phyloP scores from a whole-genome alignment of 1,140 invertebrate genomes.

The Zaprionus kolodkinae region DNA sequence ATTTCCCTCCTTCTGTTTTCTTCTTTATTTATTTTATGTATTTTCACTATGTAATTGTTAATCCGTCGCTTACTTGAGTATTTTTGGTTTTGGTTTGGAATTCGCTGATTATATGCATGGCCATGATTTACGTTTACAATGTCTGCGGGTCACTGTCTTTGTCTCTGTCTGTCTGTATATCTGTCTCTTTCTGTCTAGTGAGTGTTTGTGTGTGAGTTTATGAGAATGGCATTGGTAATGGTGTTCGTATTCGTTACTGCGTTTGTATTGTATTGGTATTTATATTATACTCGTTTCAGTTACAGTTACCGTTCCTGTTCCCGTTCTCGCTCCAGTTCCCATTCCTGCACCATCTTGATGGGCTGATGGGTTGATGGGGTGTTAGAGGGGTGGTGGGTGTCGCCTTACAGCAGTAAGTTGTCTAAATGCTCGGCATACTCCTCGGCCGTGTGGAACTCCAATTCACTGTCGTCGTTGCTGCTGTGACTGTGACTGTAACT shows the following conservation, averaged over 20 bases:
- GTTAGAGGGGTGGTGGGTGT: neutral
- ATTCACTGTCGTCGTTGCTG: constrained; percentile 45
- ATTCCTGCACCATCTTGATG: neutral
- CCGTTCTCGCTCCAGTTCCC: constrained; percentile 8
- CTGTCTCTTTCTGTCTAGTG: constrained; percentile 26
- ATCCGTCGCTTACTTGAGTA: constrained; percentile 72
- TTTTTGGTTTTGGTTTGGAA: constrained; percentile 71
- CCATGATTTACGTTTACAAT: constrained; percentile 80
- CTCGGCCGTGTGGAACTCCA: constrained; percentile 73
- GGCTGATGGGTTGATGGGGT: neutral
- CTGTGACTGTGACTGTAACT: constrained; percentile 35
- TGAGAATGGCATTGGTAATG: constrained; percentile 47
- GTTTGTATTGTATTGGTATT: constrained; percentile 48
- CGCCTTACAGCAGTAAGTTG: constrained; percentile 72
- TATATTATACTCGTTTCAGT: constrained; percentile 33
- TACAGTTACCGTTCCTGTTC: constrained; percentile 28
- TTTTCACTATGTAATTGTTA: constrained; percentile 54
- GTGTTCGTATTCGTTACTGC: constrained; percentile 13
- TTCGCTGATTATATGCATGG: constrained; percentile 81
- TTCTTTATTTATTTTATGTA: neutral
- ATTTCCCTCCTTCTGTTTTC: neutral
- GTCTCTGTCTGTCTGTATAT: constrained; percentile 31
- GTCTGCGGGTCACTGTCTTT: constrained; percentile 42
- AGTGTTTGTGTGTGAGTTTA: constrained; percentile 25
- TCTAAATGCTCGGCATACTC: constrained; percentile 76